Evolutionary conservation across 2,113 vertebrate genomes (phyloP), one percentile per base, ranked within the genome.

Genomic region (Acinonyx jubatus): DNA sequence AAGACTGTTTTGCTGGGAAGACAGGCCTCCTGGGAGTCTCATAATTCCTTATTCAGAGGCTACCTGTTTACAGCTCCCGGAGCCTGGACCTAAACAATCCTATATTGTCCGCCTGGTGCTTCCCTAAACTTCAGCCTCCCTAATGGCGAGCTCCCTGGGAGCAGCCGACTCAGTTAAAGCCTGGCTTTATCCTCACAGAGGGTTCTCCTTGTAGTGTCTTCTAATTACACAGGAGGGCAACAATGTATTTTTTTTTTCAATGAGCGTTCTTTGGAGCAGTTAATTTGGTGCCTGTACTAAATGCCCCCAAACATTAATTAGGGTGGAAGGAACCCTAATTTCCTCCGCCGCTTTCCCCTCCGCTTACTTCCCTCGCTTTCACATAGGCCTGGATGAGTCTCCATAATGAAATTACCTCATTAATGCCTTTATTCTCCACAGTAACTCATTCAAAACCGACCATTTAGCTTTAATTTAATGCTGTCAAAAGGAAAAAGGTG

Each of bases 391-490:
- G 99, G 99, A 98, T 99, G 99, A 99, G 99, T 98, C 98, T 98
- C 98, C 97, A 98, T 99, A 99, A 99, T 99, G 99, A 99, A 99
- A 99, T 99, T 99, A 99, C 99, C 99, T 99, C 99, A 99, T 99
- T 99, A 99, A 99, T 99, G 99, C 98, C 98, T 99, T 99, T 99
- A 99, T 99, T 98, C 98, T 99, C 98, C 99, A 98, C 99, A 99
- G 99, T 99, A 99, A 99, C 99, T 99, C 99, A 99, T 99, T 99
- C 99, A 99, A 99, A 99, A 98, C 98, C 99, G 97, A 98, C 99
- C 99, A 99, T 99, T 99, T 99, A 99, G 99, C 99, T 99, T 99
- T 99, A 99, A 99, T 99, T 99, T 99, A 99, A 99, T 99, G 99
- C 99, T 99, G 99, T 99, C 98, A 99, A 98, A 99, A 98, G 99